These are phyloP conservation scores for Rhodeus uyekii DNA, from an alignment of 2,797 vertebrate genomes.

Conservation along the genomic window DNA sequence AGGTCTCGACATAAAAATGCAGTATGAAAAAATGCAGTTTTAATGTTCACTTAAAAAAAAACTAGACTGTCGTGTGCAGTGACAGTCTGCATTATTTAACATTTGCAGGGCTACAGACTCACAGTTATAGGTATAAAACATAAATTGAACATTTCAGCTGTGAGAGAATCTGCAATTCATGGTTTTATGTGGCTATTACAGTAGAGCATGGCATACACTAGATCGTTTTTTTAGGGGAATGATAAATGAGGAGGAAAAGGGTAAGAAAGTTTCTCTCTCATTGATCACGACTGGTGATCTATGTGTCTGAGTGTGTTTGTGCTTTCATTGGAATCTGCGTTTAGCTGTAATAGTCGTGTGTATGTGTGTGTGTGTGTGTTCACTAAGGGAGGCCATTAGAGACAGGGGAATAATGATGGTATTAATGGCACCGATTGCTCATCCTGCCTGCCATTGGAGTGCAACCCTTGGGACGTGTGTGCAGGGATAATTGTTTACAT, in stretches of 20 bases:
- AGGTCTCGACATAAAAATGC: background rate
- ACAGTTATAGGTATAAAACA: background rate
- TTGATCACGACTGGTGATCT: constrained; percentile 37
- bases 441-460: constrained; percentile 52
- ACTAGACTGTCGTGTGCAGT: background rate
- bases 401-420: constrained; percentile 61
- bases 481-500: constrained; percentile 64
- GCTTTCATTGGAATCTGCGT: constrained; percentile 20
- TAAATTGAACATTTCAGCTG: constrained; percentile 18
- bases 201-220: background rate
- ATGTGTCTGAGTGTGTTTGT: constrained; percentile 29
- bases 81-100: constrained; percentile 27
- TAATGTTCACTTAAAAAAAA: background rate
- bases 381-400: constrained; percentile 54
- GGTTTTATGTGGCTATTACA: background rate
- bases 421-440: constrained; percentile 58
- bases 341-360: constrained; percentile 8
- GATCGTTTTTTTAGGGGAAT: constrained; percentile 6
- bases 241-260: constrained; percentile 30
- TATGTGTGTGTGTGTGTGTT: constrained; percentile 19
- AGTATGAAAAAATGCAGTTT: constrained; percentile 4
- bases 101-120: background rate
- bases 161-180: constrained; percentile 13
- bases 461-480: constrained; percentile 51
- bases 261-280: constrained; percentile 35